Evolutionary conservation across 2,113 vertebrate species (phyloP), one percentile per base, ranked within the genome.

Genomic region (Gambusia affinis): DNA sequence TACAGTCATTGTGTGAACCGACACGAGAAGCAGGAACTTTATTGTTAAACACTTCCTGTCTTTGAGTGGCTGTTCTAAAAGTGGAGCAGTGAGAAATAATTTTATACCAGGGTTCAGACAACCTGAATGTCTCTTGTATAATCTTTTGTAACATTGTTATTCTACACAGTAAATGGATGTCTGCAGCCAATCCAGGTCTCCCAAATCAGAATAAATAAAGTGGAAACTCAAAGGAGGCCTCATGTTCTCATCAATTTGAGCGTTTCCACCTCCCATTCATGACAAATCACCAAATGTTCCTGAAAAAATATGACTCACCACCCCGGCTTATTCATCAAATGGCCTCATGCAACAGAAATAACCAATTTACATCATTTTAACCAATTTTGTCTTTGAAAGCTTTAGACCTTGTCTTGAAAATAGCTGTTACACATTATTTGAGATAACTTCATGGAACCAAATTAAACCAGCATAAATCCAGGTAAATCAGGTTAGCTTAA

Each of bases 51-150:
- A 30, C 3, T 54, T 39, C 60, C 22, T 54, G 35, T 27, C 24
- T 73, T 39, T 44, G 70, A 27, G 68, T 68, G 2, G 3, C 28
- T 1, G 60, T 8, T 60, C 61, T 73, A 31, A 72, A 82, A 78
- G 70, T 66, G 60, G 67, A 74, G 69, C 76, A 71, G 71, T 60
- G 66, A 60, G 76, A 79, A 64, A 60, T 61, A 44, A 0, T 12
- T 60, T 76, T 42, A 69, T 64, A 31, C 71, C 67, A 5, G 22
- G 28, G 42, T 42, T 80, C 33, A 24, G 27, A 39, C 37, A 42
- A 60, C 60, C 70, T 3, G 4, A 35, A 69, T 60, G 65, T 78
- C 24, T 80, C 11, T 0, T 65, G 60, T 85, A 17, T 15, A 44
- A 44, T 47, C 17, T 19, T 57, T 57, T n/a, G 51, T n/a, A 11